phyloP scores from a whole-genome alignment of 2,113 vertebrate species.

The Scytalopus superciliaris region DNA sequence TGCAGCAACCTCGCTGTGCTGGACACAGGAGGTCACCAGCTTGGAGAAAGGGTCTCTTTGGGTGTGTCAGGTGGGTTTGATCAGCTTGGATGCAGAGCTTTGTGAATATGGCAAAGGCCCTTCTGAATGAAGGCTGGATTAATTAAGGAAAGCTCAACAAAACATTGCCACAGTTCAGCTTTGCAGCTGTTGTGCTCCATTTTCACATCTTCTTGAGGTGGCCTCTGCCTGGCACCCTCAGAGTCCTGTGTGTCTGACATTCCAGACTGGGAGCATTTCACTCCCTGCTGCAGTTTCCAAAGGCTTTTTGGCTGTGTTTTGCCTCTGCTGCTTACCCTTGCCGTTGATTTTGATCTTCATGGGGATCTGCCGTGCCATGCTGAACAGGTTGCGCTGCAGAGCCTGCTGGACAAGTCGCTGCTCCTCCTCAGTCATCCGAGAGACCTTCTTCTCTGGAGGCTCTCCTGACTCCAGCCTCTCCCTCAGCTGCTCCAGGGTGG shows the following conservation, averaged over 20 bases:
- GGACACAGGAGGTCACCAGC: background rate
- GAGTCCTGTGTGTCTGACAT: background rate
- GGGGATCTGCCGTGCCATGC: slow-evolving; percentile 89
- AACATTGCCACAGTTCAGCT: background rate
- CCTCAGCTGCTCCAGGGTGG: slow-evolving; percentile 88
- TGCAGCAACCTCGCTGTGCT: background rate
- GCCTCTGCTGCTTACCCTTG: slow-evolving; percentile 77
- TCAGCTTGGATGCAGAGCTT: background rate
- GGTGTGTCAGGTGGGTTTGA: background rate
- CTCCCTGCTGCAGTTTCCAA: background rate
- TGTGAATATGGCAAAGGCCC: rapidly evolving
- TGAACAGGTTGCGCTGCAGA: slow-evolving; percentile 91
- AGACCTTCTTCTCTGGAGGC: slow-evolving; percentile 85
- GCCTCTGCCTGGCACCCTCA: background rate
- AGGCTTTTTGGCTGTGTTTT: background rate
- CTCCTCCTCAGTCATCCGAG: slow-evolving; percentile 86
- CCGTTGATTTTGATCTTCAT: slow-evolving; percentile 87
- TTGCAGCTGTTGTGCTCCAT: background rate
- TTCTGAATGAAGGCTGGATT: background rate
- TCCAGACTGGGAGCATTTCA: rapidly evolving
- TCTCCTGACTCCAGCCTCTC: slow-evolving; percentile 88
- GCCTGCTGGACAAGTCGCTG: slow-evolving; percentile 94
- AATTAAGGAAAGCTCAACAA: background rate
- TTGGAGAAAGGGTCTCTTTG: background rate
- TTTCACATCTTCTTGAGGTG: too few species aligned